Evolutionary conservation across 2,888 invertebrate genomes (phyloP).

Genomic region (Polietes domitor): DNA sequence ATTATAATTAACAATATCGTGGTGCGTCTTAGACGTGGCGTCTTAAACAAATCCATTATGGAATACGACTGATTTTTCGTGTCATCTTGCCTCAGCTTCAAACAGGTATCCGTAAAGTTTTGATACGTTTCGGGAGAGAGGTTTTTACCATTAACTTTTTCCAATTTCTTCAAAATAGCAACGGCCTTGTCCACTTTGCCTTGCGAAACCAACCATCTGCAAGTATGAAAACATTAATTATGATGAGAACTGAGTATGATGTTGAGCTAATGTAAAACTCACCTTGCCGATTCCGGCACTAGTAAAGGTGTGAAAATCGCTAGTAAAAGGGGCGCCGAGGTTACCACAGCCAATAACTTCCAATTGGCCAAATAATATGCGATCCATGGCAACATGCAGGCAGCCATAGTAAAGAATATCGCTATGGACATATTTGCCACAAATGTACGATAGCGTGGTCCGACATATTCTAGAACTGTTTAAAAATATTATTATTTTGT

Average conservation of each 20-base stretch:
- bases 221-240: neutral
- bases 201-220: conserved; percentile 92
- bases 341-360: conserved; percentile 88
- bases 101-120: conserved; percentile 86
- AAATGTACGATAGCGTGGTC: conserved; percentile 94
- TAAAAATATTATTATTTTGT: conserved; percentile 64
- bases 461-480: conserved; percentile 92
- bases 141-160: conserved; percentile 88
- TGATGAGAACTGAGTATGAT: neutral
- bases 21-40: conserved; percentile 88
- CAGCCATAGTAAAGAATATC: conserved; percentile 91
- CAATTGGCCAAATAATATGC: conserved; percentile 91
- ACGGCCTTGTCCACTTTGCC: conserved; percentile 91
- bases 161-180: conserved; percentile 89
- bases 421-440: conserved; percentile 96
- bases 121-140: conserved; percentile 88
- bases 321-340: conserved; percentile 88
- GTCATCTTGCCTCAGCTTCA: conserved; percentile 87
- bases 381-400: conserved; percentile 91
- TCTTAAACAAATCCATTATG: conserved; percentile 90
- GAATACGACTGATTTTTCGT: conserved; percentile 87
- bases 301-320: conserved; percentile 88
- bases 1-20: conserved; percentile 90
- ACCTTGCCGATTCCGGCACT: conserved; percentile 93
- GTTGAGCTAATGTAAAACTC: conserved; percentile 52